phyloP scores from a whole-genome alignment of 2,888 invertebrate species.

The Caenorhabditis japonica region DNA sequence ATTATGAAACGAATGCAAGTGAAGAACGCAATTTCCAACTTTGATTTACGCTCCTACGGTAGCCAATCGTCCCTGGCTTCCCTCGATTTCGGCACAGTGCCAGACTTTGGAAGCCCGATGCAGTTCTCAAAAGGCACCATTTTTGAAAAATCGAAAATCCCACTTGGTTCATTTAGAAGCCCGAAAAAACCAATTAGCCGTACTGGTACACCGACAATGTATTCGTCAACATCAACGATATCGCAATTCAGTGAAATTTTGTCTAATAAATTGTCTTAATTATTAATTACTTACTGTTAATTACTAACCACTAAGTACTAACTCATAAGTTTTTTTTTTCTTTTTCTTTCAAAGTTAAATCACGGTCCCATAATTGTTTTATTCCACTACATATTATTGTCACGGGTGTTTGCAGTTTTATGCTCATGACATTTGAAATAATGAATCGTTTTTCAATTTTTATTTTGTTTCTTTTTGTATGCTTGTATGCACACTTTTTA shows the following conservation, averaged over 20 bases:
- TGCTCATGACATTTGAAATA: constrained; percentile 14
- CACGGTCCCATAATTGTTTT: too few relatives aligned
- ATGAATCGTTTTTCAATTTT: too few relatives aligned
- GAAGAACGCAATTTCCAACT: constrained; percentile 57
- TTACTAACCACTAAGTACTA: too few relatives aligned
- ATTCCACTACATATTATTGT: too few relatives aligned
- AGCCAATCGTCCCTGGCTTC: constrained; percentile 61
- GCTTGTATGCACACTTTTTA: too few relatives aligned
- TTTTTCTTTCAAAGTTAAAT: too few relatives aligned
- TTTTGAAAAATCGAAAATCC: constrained; percentile 53
- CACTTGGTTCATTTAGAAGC: constrained; percentile 56
- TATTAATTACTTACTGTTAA: constrained; percentile 2
- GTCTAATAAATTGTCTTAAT: neutral
- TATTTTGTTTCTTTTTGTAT: too few relatives aligned
- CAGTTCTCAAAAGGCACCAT: constrained; percentile 55
- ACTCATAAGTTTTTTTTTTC: too few relatives aligned
- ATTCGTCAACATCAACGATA: constrained; percentile 22
- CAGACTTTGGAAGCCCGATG: constrained; percentile 61
- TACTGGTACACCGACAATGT: constrained; percentile 42
- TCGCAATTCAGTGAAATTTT: constrained; percentile 33
- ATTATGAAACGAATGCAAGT: constrained; percentile 67
- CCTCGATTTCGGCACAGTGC: constrained; percentile 56
- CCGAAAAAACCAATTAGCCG: constrained; percentile 51
- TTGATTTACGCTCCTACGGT: constrained; percentile 65
- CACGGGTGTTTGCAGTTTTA: constrained; percentile 14